These are phyloP conservation scores for Gymnoscopelus braueri DNA, from an alignment of 2,797 vertebrate species.

Conservation along the genomic window DNA sequence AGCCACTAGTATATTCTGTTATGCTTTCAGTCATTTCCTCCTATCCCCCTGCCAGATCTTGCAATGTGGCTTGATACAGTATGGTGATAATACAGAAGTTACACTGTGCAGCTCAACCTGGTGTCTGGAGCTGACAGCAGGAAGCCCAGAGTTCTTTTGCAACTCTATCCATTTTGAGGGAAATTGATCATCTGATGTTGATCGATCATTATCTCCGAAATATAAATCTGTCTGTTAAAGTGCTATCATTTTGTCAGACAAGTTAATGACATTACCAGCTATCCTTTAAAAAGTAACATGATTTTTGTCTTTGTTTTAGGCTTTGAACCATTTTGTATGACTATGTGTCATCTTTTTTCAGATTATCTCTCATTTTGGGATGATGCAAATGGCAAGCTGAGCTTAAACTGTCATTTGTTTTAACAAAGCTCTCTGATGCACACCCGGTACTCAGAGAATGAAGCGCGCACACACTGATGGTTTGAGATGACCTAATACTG, in stretches of 20 bases:
- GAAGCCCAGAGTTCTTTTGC: conserved; percentile 37
- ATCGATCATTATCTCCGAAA: conserved; percentile 49
- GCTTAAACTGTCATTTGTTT: not conserved
- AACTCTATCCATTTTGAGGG: conserved; percentile 42
- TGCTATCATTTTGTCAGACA: conserved; percentile 35
- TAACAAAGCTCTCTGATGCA: not conserved
- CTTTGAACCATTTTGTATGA: conserved; percentile 3
- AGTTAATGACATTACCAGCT: not conserved
- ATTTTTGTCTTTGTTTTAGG: too few relatives aligned
- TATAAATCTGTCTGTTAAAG: conserved; percentile 43
- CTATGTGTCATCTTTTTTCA: conserved; percentile 30
- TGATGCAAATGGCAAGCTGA: conserved; percentile 15
- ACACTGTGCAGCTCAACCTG: too few relatives aligned
- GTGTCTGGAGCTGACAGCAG: conserved; percentile 24
- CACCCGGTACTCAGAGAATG: conserved; percentile 36
- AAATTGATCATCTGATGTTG: conserved; percentile 57
- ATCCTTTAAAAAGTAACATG: too few relatives aligned
- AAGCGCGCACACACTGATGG: conserved; percentile 33
- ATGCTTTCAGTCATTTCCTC: conserved; percentile 37
- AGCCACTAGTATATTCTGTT: conserved; percentile 45
- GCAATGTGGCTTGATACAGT: conserved; percentile 58
- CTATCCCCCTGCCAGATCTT: conserved; percentile 33
- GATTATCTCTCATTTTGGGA: conserved; percentile 45
- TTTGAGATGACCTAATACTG: conserved; percentile 44
- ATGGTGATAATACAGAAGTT: too few relatives aligned